Evolutionary conservation across 2,888 invertebrate species (phyloP).

Genomic region (Coleophora flavipennella): DNA sequence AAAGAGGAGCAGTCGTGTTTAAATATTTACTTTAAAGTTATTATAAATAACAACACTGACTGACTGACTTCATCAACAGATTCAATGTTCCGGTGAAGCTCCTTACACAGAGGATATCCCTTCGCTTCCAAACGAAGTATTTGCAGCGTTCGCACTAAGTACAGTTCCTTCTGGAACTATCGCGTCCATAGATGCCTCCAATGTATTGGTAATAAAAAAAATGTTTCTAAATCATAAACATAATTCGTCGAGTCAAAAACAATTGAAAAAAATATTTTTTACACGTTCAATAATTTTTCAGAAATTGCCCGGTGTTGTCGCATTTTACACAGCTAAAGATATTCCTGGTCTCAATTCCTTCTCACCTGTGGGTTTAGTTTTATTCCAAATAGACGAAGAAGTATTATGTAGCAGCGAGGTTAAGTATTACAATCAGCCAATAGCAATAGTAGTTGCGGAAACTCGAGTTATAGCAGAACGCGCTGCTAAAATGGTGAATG

Average conservation of each 20-base stretch:
- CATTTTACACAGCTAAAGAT: conserved; percentile 75
- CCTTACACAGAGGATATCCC: conserved; percentile 77
- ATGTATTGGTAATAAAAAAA: conserved; percentile 69
- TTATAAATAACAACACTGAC: too few species aligned
- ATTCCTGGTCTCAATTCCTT: conserved; percentile 76
- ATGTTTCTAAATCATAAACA: too few species aligned
- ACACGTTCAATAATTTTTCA: conserved; percentile 30
- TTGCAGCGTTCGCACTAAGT: conserved; percentile 76
- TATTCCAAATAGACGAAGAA: conserved; percentile 34
- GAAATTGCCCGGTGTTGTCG: conserved; percentile 75
- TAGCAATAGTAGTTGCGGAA: conserved; percentile 70
- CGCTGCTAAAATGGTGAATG: conserved; percentile 70
- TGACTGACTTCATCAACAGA: conserved; percentile 18
- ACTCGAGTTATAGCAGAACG: conserved; percentile 61
- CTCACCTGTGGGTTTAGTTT: conserved; percentile 26
- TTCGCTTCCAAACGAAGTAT: conserved; percentile 72
- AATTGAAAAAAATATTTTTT: too few species aligned
- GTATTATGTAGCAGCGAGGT: conserved; percentile 49
- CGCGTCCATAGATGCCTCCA: conserved; percentile 68
- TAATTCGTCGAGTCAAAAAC: too few species aligned
- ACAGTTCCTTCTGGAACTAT: conserved; percentile 70
- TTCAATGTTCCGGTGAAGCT: conserved; percentile 78
- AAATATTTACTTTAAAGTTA: too few species aligned
- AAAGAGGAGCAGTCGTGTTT: too few species aligned
- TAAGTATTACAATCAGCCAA: conserved; percentile 36